Base-by-base conservation (phyloP, 1,140 invertebrate genomes). In the Penaeus japonicus region DNA sequence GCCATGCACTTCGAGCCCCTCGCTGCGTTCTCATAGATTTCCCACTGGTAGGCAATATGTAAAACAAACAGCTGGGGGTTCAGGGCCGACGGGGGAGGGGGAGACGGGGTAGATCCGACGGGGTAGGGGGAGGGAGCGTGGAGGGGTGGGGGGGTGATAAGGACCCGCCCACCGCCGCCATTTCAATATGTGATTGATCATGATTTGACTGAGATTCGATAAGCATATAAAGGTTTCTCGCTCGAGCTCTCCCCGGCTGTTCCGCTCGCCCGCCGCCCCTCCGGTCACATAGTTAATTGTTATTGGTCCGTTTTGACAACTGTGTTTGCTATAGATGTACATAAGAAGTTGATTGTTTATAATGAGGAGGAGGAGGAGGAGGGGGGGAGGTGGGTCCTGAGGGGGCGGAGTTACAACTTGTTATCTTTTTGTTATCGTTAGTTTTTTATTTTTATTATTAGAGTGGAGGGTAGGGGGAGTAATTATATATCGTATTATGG, bases 11-110 rank as follows among this genome's bases (percentile, higher is more conserved):
- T 87, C 85, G 70, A 47, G 55, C 85, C 17, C 35, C 85, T 79
- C 57, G 85, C 85, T 87, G 85, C 32, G 57, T 32, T 62, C 85
- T 81, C 85, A 87, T 87, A 87, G 85, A 87, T 87, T 87, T 81
- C 85, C 77, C 85, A 80, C 77, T 70, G 85, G 85, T 87, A 70
- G 70, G 85, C 85, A 87, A 87, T 87, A 87, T 87, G 85, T 87
- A 87, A 87, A 81, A 81, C 85, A 80, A 80, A 87, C 85, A 87
- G 85, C 24, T 57, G 78, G 53, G 77, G 85, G 17, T 39, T 20
- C 54, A 47, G 77, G 55, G 77, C 27, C 85, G 53, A 75, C 1
- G 47, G 83, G 32, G 2, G 47, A 5, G 32, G 22, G 24, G 53
- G 32, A 4, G n/a, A 30, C 2, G n/a, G 30, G 30, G 30, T 27